A percentile compares a stretch with the other conserved stretches of the same genome.
Conservation (phyloP, 2,113 vertebrate species). For the Excalfactoria chinensis region DNA sequence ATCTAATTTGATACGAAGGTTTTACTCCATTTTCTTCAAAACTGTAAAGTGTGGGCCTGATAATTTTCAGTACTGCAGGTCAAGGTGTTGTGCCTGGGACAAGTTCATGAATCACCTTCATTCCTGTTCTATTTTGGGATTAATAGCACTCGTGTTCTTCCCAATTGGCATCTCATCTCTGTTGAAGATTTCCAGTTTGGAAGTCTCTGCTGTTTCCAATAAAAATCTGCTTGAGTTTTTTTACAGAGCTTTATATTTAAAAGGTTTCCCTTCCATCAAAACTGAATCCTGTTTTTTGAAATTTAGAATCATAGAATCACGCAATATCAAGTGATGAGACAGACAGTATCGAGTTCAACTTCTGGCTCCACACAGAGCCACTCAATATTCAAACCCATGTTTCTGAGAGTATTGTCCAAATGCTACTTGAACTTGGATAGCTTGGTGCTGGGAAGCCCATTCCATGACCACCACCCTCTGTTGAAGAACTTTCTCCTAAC, state of each 20-base stretch:
- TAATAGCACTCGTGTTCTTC: neutral
- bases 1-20: neutral
- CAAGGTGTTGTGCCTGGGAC: neutral
- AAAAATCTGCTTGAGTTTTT: neutral
- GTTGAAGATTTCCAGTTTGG: neutral
- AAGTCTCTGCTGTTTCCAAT: neutral
- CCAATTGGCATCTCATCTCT: neutral
- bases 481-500: neutral
- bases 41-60: neutral
- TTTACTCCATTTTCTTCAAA: neutral
- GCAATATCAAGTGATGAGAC: neutral
- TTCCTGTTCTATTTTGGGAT: neutral
- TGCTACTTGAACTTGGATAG: neutral
- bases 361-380: neutral
- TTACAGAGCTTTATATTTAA: neutral
- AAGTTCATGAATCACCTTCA: accelerated
- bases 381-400: neutral
- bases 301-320: neutral
- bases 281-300: neutral
- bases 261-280: neutral
- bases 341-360: neutral
- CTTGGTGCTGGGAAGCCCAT: neutral
- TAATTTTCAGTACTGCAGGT: neutral
- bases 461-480: neutral
- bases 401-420: neutral